These are phyloP conservation scores for Mimas tiliae DNA, from an alignment of 2,888 invertebrate genomes.

Conservation along the genomic window DNA sequence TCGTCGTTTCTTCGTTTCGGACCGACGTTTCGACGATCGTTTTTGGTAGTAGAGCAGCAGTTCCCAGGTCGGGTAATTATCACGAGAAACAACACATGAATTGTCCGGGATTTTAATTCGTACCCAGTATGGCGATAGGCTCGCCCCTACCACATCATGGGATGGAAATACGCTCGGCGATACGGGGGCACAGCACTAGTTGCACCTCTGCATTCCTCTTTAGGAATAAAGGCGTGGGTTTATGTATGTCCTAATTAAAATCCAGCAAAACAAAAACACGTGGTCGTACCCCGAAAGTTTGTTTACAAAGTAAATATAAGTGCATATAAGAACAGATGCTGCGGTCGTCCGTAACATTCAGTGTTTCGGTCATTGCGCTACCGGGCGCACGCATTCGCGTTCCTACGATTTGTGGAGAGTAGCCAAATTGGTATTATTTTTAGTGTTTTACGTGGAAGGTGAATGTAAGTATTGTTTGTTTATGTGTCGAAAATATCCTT, in stretches of 20 bases:
- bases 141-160: too few species aligned
- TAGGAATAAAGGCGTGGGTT: too few species aligned
- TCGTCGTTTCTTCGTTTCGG: too few species aligned
- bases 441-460: conserved; percentile 12
- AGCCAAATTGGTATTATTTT: conserved; percentile 22
- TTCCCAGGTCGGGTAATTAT: too few species aligned
- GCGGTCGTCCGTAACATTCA: conserved; percentile 12
- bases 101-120: too few species aligned
- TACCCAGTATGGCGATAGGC: too few species aligned
- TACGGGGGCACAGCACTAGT: too few species aligned
- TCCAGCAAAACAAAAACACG: conserved; percentile 22
- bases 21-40: too few species aligned
- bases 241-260: neutral
- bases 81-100: too few species aligned
- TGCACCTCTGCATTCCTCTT: too few species aligned
- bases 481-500: conserved; percentile 2
- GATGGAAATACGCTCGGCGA: too few species aligned
- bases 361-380: neutral
- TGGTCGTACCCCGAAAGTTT: conserved; percentile 14
- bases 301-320: conserved; percentile 24
- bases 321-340: conserved; percentile 21
- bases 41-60: too few species aligned
- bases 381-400: neutral
- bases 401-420: neutral
- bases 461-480: conserved; percentile 22